These are phyloP conservation scores for Auanema sp. DNA, from an alignment of 2,888 invertebrate genomes.

Conservation along the genomic window DNA sequence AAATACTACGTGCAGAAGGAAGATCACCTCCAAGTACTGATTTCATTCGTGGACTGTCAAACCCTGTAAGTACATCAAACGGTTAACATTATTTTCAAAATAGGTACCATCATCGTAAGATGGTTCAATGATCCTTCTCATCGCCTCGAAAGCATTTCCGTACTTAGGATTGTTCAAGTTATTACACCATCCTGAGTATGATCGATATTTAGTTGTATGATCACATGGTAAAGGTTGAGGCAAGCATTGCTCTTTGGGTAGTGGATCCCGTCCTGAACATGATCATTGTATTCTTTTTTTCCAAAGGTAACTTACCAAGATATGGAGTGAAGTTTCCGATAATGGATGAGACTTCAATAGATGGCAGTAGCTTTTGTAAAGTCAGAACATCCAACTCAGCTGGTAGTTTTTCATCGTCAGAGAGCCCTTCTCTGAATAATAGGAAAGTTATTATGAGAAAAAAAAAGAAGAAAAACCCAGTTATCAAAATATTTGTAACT, in stretches of 20 bases:
- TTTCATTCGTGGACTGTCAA: slow-evolving; percentile 56
- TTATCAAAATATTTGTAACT: slow-evolving; percentile 59
- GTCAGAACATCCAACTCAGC: slow-evolving; percentile 51
- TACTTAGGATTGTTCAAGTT: slow-evolving; percentile 68
- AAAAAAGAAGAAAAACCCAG: slow-evolving; percentile 41
- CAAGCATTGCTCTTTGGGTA: slow-evolving; percentile 55
- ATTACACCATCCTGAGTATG: slow-evolving; percentile 82
- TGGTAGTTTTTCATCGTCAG: slow-evolving; percentile 53
- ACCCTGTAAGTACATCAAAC: slow-evolving; percentile 52
- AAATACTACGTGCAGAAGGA: slow-evolving; percentile 55
- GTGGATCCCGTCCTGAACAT: slow-evolving; percentile 29
- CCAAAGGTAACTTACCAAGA: slow-evolving; percentile 27
- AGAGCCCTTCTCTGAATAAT: slow-evolving; percentile 48
- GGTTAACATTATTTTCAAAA: no score
- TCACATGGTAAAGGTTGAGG: slow-evolving; percentile 63
- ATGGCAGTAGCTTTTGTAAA: slow-evolving; percentile 58
- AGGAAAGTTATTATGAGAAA: neutral
- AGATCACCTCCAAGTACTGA: slow-evolving; percentile 48
- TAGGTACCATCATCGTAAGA: slow-evolving; percentile 80
- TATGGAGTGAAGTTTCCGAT: slow-evolving; percentile 60
- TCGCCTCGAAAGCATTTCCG: slow-evolving; percentile 59
- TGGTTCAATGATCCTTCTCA: slow-evolving; percentile 67
- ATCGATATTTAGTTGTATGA: slow-evolving; percentile 71
- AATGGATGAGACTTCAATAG: slow-evolving; percentile 56
- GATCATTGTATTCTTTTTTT: neutral